Percentiles rank a stretch among this genome's conserved stretches.
Evolutionary conservation across 2,797 vertebrate genomes (phyloP).

Genomic region (Alosa sapidissima): DNA sequence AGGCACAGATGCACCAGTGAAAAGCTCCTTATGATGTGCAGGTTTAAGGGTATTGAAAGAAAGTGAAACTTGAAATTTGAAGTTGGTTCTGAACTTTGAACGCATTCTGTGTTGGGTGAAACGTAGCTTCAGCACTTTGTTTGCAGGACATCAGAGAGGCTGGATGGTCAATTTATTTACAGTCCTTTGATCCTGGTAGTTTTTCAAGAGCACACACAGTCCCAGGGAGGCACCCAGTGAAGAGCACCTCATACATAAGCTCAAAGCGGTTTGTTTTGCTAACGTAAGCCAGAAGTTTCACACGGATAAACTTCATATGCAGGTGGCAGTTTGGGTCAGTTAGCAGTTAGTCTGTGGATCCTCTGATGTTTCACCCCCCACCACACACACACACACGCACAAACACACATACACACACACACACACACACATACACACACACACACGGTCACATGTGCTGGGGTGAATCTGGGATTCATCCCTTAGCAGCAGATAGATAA

Average conservation of each 20-base stretch:
- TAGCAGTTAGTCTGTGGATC: constrained; percentile 33
- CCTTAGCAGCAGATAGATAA: background rate
- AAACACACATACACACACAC: no score
- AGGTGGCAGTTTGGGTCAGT: constrained; percentile 2
- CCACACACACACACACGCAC: no score
- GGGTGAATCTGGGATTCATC: background rate
- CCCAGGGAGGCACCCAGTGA: background rate
- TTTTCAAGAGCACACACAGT: background rate
- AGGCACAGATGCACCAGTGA: no score
- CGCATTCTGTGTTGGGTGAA: no score
- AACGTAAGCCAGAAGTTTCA: background rate
- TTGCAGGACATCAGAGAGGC: background rate
- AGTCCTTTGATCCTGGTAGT: background rate
- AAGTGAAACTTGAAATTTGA: no score
- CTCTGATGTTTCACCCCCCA: constrained; percentile 31
- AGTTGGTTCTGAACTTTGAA: no score
- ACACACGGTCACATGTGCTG: background rate
- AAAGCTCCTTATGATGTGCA: no score
- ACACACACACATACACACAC: background rate
- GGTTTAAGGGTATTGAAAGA: no score
- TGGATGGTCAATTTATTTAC: no score
- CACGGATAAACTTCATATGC: background rate
- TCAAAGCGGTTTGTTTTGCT: background rate
- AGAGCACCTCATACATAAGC: background rate
- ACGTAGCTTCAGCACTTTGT: background rate